Evolutionary conservation across 1,140 invertebrate species (phyloP).

Genomic region (Ruditapes philippinarum): DNA sequence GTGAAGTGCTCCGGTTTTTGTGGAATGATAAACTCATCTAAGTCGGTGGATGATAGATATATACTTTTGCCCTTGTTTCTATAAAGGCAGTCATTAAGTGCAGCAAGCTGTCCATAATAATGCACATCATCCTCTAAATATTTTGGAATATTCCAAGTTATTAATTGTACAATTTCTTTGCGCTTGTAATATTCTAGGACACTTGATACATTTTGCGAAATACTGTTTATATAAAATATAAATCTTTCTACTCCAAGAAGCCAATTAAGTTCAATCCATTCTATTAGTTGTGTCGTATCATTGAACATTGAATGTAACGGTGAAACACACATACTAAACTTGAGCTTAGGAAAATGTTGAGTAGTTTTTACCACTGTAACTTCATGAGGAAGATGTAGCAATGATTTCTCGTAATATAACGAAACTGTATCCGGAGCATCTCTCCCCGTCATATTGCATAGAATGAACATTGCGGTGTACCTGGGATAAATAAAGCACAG

Average conservation of each 20-base stretch:
- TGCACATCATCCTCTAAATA: not conserved
- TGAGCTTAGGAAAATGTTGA: not conserved
- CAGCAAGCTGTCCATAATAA: constrained; percentile 23
- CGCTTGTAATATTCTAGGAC: not conserved
- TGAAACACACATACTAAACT: not conserved
- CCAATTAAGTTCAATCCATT: constrained; percentile 26
- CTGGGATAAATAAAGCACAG: too few species aligned
- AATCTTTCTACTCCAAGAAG: not conserved
- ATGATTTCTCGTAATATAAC: not conserved
- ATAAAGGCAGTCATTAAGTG: constrained; percentile 24
- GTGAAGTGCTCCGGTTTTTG: not conserved
- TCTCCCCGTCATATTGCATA: not conserved
- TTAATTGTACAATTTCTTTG: not conserved
- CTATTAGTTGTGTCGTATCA: not conserved
- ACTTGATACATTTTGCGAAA: not conserved
- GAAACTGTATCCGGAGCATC: not conserved
- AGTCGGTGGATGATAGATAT: not conserved
- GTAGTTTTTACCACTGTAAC: not conserved
- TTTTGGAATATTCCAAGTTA: not conserved
- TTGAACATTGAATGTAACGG: constrained; percentile 12
- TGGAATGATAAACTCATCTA: constrained; percentile 30
- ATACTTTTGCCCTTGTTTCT: not conserved
- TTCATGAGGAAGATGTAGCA: not conserved
- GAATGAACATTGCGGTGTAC: not conserved
- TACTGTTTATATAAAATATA: not conserved